These are phyloP conservation scores for Heliothis subflexa DNA, from an alignment of 1,140 invertebrate genomes.

Conservation along the genomic window DNA sequence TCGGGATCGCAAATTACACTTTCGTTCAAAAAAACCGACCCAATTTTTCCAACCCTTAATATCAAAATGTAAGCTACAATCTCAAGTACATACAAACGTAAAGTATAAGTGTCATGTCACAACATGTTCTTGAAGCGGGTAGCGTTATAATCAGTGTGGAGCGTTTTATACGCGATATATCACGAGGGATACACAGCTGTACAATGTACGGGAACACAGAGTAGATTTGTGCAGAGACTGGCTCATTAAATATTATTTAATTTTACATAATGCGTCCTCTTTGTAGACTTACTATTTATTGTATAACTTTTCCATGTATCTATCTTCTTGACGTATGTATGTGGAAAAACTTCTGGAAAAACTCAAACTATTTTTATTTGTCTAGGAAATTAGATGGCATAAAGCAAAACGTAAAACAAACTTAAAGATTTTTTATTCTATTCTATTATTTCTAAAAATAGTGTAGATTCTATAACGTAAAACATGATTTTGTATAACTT, in stretches of 20 bases:
- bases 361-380: no score
- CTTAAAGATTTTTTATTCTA: no score
- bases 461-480: no score
- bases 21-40: background rate
- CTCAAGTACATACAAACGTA: background rate
- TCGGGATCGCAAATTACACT: no score
- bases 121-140: constrained; percentile 32
- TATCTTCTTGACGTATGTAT: no score
- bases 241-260: background rate
- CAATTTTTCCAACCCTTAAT: background rate
- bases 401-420: no score
- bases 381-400: no score
- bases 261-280: background rate
- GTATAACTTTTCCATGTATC: no score
- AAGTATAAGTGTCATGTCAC: constrained; percentile 25
- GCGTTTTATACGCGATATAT: constrained; percentile 36
- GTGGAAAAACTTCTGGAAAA: no score
- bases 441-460: no score
- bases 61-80: background rate
- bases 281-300: no score
- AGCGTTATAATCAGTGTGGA: constrained; percentile 35
- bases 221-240: background rate
- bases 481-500: no score
- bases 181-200: constrained; percentile 16
- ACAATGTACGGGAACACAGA: constrained; percentile 3